Conservation (phyloP, 2,888 invertebrate species). For the Corbicula japonica region DNA sequence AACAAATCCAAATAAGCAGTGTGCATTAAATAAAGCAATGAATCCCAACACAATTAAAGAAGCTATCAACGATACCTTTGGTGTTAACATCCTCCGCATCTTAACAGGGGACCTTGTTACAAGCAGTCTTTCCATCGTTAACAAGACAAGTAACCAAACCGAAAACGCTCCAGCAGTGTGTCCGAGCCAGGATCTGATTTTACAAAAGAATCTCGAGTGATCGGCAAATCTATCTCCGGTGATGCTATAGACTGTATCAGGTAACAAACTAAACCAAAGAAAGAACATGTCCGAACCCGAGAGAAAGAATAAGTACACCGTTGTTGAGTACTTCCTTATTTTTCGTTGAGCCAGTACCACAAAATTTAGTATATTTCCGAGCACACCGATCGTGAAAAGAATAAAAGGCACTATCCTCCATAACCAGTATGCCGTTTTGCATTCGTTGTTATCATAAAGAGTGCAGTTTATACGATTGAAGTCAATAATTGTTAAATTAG, state of each 20-base stretch:
- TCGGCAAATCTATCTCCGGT: background rate
- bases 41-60: background rate
- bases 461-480: background rate
- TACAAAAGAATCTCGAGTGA: background rate
- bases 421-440: constrained; percentile 9
- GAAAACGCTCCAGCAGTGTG: constrained; percentile 4
- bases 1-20: background rate
- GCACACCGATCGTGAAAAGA: background rate
- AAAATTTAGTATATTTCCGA: constrained; percentile 12
- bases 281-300: background rate
- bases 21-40: background rate
- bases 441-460: background rate
- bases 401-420: background rate
- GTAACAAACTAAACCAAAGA: background rate
- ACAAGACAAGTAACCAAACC: background rate
- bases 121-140: constrained; percentile 6
- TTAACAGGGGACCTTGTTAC: constrained; percentile 2
- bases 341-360: background rate
- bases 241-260: constrained; percentile 1
- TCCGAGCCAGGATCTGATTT: background rate
- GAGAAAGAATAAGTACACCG: constrained; percentile 2
- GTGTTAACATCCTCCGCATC: background rate
- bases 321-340: background rate
- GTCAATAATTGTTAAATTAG: background rate
- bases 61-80: background rate